phyloP scores from a whole-genome alignment of 2,113 vertebrate species.

The Dromas ardeola region DNA sequence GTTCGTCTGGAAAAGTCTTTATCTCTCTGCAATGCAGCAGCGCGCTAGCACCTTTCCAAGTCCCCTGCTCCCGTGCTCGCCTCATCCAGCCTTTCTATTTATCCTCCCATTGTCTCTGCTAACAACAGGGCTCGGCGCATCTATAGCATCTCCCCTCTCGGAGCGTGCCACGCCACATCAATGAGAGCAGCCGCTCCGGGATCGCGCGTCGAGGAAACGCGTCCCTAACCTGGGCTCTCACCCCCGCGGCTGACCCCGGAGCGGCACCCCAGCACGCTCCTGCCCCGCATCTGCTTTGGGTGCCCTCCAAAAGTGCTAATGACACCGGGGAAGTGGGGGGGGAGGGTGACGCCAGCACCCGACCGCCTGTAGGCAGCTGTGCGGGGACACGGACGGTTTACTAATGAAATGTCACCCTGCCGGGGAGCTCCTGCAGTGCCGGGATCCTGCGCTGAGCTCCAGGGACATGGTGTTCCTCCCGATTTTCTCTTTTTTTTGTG shows the following conservation, averaged over 20 bases:
- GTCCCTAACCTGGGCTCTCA: not conserved
- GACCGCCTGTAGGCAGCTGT: not conserved
- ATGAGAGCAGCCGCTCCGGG: not conserved
- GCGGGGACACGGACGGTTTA: not conserved
- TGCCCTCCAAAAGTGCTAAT: not conserved
- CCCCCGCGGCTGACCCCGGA: not conserved
- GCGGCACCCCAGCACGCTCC: fast-evolving
- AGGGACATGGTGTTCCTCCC: not conserved
- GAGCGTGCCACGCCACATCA: not conserved
- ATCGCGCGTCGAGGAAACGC: fast-evolving
- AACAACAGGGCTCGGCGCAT: conserved; percentile 23
- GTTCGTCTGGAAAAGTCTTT: not conserved
- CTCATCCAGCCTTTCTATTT: conserved; percentile 51
- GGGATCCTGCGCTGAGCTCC: not conserved
- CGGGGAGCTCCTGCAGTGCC: not conserved
- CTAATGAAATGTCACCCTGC: not conserved
- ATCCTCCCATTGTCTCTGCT: conserved; percentile 56
- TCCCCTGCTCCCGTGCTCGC: conserved; percentile 6
- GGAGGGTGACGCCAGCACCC: not conserved
- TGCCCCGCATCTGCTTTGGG: not conserved
- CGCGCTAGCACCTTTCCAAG: not conserved
- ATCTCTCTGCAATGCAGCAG: conserved; percentile 30
- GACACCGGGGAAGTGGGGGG: fast-evolving
- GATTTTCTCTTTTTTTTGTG: fast-evolving
- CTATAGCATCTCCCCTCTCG: not conserved